Conservation (phyloP, 2,113 vertebrate genomes). For the Rhegmatorhina hoffmannsi region DNA sequence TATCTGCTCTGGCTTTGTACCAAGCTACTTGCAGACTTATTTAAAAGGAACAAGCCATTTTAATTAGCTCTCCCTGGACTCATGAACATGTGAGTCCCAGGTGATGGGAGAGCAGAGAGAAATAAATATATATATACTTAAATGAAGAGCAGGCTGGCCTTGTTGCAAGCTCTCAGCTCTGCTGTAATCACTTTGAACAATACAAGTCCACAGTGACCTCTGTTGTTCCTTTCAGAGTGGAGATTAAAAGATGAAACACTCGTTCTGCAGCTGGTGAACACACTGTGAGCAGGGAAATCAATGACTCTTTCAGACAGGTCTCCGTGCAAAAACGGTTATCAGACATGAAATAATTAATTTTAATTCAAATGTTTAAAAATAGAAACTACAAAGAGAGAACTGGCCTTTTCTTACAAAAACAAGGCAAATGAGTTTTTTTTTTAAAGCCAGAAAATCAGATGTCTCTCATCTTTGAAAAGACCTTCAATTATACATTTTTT, state of each 20-base stretch:
- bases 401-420: neutral
- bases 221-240: constrained; percentile 45
- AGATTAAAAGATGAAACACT: constrained; percentile 41
- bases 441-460: neutral
- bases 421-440: neutral
- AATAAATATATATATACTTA: constrained; percentile 32
- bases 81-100: neutral
- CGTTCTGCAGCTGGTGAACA: neutral
- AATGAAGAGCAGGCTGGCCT: constrained; percentile 35
- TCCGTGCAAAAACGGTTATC: neutral
- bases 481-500: neutral
- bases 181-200: constrained; percentile 18
- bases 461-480: neutral
- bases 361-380: constrained; percentile 2
- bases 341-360: constrained; percentile 13
- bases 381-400: neutral
- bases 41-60: constrained; percentile 31
- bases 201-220: constrained; percentile 58
- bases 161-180: neutral
- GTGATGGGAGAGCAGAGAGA: neutral
- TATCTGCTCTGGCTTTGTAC: neutral
- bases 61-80: constrained; percentile 56
- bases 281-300: neutral
- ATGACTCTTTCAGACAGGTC: neutral
- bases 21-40: neutral